Conservation (phyloP, 1,140 invertebrate genomes). For the Euura saliciscinereae region DNA sequence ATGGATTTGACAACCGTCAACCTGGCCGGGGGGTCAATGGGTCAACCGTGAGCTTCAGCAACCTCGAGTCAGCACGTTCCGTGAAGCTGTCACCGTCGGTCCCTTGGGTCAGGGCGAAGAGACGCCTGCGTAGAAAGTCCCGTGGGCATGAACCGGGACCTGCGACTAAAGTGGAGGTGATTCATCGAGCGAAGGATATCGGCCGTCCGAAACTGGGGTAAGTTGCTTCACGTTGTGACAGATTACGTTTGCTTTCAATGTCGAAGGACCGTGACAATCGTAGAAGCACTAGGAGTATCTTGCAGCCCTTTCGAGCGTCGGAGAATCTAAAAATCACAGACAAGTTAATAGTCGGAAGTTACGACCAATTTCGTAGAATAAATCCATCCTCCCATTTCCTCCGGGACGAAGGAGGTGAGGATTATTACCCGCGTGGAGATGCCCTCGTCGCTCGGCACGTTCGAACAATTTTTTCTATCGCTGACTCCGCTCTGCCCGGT, state of each 20-base stretch:
- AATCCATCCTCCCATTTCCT: conserved; percentile 31
- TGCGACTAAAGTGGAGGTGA: not conserved
- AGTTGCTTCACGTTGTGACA: not conserved
- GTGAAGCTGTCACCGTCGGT: conserved; percentile 28
- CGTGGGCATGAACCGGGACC: not conserved
- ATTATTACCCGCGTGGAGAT: conserved; percentile 38
- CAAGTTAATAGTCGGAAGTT: conserved; percentile 34
- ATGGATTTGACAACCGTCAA: not conserved
- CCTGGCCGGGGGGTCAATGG: conserved; percentile 13
- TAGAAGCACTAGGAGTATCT: too few species aligned
- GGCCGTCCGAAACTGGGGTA: conserved; percentile 22
- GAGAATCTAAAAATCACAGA: conserved; percentile 12
- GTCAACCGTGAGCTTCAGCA: conserved; percentile 19
- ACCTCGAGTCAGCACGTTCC: conserved; percentile 19
- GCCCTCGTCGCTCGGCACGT: conserved; percentile 33
- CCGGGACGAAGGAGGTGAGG: conserved; percentile 36
- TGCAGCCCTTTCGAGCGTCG: not conserved
- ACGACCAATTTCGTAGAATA: conserved; percentile 26
- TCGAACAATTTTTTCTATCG: conserved; percentile 44
- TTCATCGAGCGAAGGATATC: conserved; percentile 20
- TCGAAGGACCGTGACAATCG: too few species aligned
- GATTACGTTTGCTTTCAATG: too few species aligned
- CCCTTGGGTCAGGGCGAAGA: conserved; percentile 30
- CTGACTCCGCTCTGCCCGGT: not conserved
- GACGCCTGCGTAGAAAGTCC: conserved; percentile 30